A percentile compares a stretch with the other conserved stretches of the same genome.
Conservation (phyloP, 2,797 vertebrate species). For the Chelon labrosus region DNA sequence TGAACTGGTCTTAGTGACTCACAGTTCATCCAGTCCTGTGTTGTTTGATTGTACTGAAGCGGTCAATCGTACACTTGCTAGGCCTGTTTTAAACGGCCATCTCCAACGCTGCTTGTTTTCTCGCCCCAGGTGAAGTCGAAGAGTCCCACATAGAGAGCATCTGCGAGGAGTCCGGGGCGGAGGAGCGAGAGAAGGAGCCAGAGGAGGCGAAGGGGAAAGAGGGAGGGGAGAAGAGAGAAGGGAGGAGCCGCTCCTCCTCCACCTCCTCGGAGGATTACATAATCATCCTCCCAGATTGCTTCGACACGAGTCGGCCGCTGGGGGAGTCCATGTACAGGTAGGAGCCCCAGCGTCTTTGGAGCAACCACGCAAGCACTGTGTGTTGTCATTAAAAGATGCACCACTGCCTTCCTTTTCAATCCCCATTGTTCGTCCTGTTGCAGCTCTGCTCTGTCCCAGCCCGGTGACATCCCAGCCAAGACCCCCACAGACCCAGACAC, state of each 20-base stretch:
- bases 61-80: no score
- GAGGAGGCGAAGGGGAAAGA: constrained; percentile 44
- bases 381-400: background rate
- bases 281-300: constrained; percentile 96
- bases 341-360: background rate
- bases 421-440: background rate
- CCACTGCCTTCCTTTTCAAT: background rate
- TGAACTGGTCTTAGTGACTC: no score
- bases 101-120: background rate
- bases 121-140: constrained; percentile 37
- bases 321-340: constrained; percentile 93
- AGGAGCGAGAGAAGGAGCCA: constrained; percentile 38
- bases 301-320: constrained; percentile 94
- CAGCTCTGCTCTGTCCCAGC: constrained; percentile 93
- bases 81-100: no score
- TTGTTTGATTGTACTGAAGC: no score
- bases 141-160: constrained; percentile 62
- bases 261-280: constrained; percentile 95
- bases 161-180: constrained; percentile 48
- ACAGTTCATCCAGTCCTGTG: no score
- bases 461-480: constrained; percentile 74
- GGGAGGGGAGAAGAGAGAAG: constrained; percentile 75
- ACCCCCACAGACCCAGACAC: constrained; percentile 53
- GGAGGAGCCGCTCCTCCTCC: constrained; percentile 91
- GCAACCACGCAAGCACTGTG: accelerated